Base-by-base conservation (phyloP, 2,113 vertebrate species). In the Pitta sordida region DNA sequence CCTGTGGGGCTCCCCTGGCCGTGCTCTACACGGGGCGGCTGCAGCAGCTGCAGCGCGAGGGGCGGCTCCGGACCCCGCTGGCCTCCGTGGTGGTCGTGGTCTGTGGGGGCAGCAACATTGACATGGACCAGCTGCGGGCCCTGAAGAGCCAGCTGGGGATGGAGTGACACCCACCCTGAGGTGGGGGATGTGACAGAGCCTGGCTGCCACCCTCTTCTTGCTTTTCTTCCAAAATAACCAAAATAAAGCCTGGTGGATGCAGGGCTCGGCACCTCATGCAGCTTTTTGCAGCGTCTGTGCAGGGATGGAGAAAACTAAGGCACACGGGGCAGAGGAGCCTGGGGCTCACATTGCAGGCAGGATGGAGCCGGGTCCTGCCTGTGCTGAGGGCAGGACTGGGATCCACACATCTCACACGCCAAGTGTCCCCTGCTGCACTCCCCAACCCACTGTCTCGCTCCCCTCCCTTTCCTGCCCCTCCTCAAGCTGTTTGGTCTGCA, bases 1-100 rank as follows among this genome's bases (percentile, higher is more conserved):
- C 98, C 34, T 99, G 99, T 3, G 99, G 99, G 4, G 99, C 99
- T 0, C 96, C 98, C 13, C 97, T 99, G 95, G 98, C 98, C 6
- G 96, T 98, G 5, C 92, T 99, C 27, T 99, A 99, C 97, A 97
- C 98, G 1, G 98, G 97, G 73, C 68, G 98, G 36, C 96, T 99
- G 90, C 95, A 92, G 83, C 95, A 64, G 85, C 98, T 99, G 82
- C 98, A 98, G 97, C 56, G 56, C 0, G 96, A 99, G 88, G 98
- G 98, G 24, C 96, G 74, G 83, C 97, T 99, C 94, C 59, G 21
- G 5, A 6, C 41, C 67, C n/a, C 90, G 2, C 94, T 98, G 91
- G 94, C 87, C 52, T 96, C 98, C 0, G 95, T 99, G 26, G 98
- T 99, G 70, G 87, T 99, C 32, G 97, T 99, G 26, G 98, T 99